These are phyloP conservation scores for Hemaris fuciformis DNA, from an alignment of 2,888 invertebrate genomes.

Conservation along the genomic window DNA sequence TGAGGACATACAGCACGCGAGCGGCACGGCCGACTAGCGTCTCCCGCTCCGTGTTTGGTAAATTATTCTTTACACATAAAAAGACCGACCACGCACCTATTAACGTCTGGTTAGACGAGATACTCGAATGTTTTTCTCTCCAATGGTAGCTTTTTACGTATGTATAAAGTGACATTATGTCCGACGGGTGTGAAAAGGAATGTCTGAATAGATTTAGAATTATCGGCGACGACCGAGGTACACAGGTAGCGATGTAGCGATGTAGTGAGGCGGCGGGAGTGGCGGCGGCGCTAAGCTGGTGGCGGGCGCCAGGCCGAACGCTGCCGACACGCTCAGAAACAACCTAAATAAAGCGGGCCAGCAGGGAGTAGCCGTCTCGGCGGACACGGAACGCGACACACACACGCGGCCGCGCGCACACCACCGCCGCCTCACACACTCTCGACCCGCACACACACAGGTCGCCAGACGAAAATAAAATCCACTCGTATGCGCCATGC, in stretches of 20 bases:
- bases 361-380: slow-evolving; percentile 72
- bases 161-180: background rate
- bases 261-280: slow-evolving; percentile 19
- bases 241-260: slow-evolving; percentile 27
- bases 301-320: slow-evolving; percentile 38
- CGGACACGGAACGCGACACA: slow-evolving; percentile 54
- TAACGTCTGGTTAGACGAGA: background rate
- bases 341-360: slow-evolving; percentile 75
- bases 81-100: background rate
- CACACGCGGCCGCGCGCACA: slow-evolving; percentile 48
- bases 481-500: slow-evolving; percentile 80
- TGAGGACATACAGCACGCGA: slow-evolving; percentile 8
- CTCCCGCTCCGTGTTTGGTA: background rate
- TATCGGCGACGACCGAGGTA: slow-evolving; percentile 32
- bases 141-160: background rate
- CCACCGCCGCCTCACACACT: slow-evolving; percentile 34
- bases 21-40: background rate
- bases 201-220: slow-evolving; percentile 4
- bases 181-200: background rate
- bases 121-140: background rate
- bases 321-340: slow-evolving; percentile 63
- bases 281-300: slow-evolving; percentile 28
- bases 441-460: slow-evolving; percentile 61
- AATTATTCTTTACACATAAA: slow-evolving; percentile 4
- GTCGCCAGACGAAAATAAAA: slow-evolving; percentile 79